Evolutionary conservation across 1,140 invertebrate genomes (phyloP).

Genomic region (Lepidotrigona ventralis): DNA sequence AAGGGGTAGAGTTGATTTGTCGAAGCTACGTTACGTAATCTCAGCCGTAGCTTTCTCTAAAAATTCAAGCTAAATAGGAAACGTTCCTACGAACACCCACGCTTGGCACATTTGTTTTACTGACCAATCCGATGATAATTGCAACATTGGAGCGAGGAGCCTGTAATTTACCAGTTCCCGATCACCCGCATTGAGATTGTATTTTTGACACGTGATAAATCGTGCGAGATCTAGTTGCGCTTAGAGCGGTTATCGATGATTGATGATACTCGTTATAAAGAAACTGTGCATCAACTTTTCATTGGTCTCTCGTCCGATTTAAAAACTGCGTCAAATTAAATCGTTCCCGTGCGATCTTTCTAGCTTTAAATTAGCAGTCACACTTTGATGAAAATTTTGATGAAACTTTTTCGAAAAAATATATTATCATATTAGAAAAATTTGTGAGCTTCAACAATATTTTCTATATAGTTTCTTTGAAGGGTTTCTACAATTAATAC

Average conservation of each 20-base stretch:
- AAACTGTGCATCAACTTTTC: background rate
- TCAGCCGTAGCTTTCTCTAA: background rate
- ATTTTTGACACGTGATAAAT: slow-evolving; percentile 10
- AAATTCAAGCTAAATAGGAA: slow-evolving; percentile 2
- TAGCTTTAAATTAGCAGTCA: background rate
- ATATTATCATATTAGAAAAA: no score
- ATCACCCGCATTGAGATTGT: background rate
- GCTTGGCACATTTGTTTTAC: slow-evolving; percentile 1
- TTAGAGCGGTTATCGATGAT: background rate
- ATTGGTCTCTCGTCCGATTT: background rate
- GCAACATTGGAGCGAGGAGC: background rate
- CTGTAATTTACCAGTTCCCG: slow-evolving; percentile 8
- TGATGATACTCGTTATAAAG: background rate
- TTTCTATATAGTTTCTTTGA: no score
- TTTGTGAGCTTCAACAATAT: no score
- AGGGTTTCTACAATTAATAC: no score
- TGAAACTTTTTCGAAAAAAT: no score
- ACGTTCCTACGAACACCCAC: slow-evolving; percentile 5
- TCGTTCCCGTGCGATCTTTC: background rate
- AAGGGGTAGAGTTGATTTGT: background rate
- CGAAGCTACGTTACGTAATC: background rate
- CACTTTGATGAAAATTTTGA: background rate
- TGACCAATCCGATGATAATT: background rate
- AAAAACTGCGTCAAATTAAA: background rate
- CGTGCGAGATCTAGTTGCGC: background rate